Base-by-base conservation (phyloP, 2,113 vertebrate species). In the Hypomesus transpacificus region DNA sequence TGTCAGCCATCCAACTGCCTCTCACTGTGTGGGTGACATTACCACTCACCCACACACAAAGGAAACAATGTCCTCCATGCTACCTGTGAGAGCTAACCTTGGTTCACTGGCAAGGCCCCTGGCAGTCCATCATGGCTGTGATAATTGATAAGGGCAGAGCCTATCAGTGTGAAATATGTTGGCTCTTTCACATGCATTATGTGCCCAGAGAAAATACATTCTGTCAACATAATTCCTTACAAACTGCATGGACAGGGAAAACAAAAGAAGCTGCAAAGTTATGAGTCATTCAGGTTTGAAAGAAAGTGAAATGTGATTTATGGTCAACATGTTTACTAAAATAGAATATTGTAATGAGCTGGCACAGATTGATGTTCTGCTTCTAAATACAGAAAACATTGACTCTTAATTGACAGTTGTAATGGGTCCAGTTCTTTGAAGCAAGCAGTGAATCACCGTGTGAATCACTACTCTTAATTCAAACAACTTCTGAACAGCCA, bases 181-280 rank as follows among this genome's bases (percentile, higher is more conserved):
- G 71, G 68, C 70, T 76, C 70, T 75, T 59, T 75, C 79, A 65
- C 77, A 71, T 81, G 54, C 22, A 69, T 75, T 59, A 34, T 73
- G 66, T 34, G 39, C 39, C 9, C 39, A 46, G 39, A 46, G 67
- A 39, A 71, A 83, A 78, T 80, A 81, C 39, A 46, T 46, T 46
- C 39, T 46, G 39, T 11, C 39, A 46, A 46, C 7, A 46, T 7
- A 78, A 84, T 82, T 77, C 68, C 57, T 75, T 66, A 71, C 68
- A 57, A 74, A 53, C 75, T 77, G 18, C 72, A 77, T 73, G 53
- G 63, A 53, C 26, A 61, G 34, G 70, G 51, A 46, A 46, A 46
- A 46, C 39, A 2, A 46, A 46, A 13, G 39, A 46, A 46, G 9
- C 39, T 46, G 39, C 1, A 6, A 46, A 46, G 7, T 70, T 64